These are phyloP conservation scores for Lycaon pictus DNA, from an alignment of 2,113 vertebrate species.

Conservation along the genomic window DNA sequence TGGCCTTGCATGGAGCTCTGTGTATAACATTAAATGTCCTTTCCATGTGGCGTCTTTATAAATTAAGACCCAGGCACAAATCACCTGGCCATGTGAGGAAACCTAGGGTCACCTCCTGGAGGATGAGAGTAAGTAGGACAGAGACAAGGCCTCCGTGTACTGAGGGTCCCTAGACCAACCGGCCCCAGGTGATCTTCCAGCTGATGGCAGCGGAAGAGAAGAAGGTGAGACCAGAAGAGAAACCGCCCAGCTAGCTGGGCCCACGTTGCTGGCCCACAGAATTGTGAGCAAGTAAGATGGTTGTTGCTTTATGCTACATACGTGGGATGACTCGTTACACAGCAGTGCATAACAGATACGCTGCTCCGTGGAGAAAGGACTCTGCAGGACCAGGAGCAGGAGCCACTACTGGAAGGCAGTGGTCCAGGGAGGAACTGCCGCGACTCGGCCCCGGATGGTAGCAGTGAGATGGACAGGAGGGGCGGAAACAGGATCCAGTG, in stretches of 20 bases:
- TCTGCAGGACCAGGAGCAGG: not conserved
- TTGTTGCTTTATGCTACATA: not conserved
- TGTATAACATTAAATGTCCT: not conserved
- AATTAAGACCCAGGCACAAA: not conserved
- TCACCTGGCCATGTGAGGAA: not conserved
- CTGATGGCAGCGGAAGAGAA: not conserved
- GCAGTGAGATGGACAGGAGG: not conserved
- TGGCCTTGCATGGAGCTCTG: fast-evolving
- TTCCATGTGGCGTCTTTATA: not conserved
- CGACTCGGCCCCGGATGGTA: not conserved
- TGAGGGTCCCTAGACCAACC: not conserved
- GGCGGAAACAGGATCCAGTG: not conserved
- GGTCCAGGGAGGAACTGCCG: not conserved
- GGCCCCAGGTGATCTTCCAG: not conserved
- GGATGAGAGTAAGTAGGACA: not conserved
- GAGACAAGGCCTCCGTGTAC: not conserved
- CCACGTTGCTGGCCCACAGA: not conserved
- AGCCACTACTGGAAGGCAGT: not conserved
- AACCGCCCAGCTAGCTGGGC: not conserved
- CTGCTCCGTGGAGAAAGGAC: not conserved
- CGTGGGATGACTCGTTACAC: not conserved
- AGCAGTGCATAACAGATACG: not conserved
- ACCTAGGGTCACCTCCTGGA: not conserved
- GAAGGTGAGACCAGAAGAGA: not conserved
- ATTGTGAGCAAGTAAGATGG: not conserved